Evolutionary conservation across 2,888 invertebrate genomes (phyloP), one percentile per base, ranked within the genome.

Genomic region (Drepanosiphum platanoidis): DNA sequence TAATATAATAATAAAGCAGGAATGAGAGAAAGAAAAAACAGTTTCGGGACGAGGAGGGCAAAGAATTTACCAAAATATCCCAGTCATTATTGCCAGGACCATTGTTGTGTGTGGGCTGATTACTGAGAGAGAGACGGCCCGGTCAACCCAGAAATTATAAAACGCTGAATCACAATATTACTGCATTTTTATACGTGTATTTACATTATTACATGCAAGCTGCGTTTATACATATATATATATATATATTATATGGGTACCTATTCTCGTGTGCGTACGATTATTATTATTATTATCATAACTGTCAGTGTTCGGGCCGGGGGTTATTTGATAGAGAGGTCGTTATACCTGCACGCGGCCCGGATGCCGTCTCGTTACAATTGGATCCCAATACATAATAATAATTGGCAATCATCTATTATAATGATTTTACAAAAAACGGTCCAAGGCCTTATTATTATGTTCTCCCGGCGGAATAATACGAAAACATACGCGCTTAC

Each of bases 71-170:
- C n/a, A 83, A 83, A 83, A 84, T 84, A 75, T 84, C 66, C 75
- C 36, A 84, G 84, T 84, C 84, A 84, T 84, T 84, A 84, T 84
- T 84, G 75, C 84, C 84, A 84, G 84, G 75, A 84, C 84, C 75
- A 84, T 84, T 84, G 84, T 84, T 84, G 77, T 84, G 84, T 84
- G 84, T 77, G 84, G 84, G 84, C 84, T 77, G 84, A 84, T 84
- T 84, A 84, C 68, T 68, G n/a, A n/a, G n/a, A n/a, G 64, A 39
- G 46, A 77, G 77, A 77, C 84, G 58, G n/a, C n/a, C n/a, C n/a
- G 77, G 84, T 84, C 84, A 77, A 84, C 84, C 68, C 68, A 77
- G 68, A 84, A 84, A 84, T 84, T 84, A 84, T 77, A 84, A 84
- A 84, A 84, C 58, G 84, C 84, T 84, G 84, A 84, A 84, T 84